These are phyloP conservation scores for Rhamnusium bicolor DNA, from an alignment of 2,888 invertebrate genomes.

Conservation along the genomic window DNA sequence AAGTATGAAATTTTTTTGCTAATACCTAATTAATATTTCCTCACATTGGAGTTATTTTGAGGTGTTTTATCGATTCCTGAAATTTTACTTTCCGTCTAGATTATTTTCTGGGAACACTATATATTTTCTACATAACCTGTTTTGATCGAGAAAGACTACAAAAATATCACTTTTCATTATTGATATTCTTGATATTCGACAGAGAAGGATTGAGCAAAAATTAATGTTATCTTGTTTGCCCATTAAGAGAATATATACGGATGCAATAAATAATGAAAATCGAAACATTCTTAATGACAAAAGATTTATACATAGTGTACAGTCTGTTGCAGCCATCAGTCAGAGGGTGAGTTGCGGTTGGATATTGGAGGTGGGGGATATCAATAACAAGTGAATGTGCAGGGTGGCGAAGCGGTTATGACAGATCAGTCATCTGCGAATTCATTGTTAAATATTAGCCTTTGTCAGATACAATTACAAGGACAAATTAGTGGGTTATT, in stretches of 20 bases:
- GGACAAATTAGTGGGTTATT: constrained; percentile 59
- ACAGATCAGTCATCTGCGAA: constrained; percentile 63
- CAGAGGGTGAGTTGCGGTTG: constrained; percentile 49
- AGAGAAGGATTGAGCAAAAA: background rate
- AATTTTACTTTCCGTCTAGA: too few species aligned
- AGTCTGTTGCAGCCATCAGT: constrained; percentile 45
- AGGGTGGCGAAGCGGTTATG: constrained; percentile 63
- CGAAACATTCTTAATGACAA: constrained; percentile 31
- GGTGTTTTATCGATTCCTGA: too few species aligned
- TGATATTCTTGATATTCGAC: too few species aligned
- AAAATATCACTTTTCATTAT: too few species aligned
- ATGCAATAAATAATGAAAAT: constrained; percentile 10
- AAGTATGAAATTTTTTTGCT: too few species aligned
- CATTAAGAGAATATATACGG: background rate
- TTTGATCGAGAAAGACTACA: too few species aligned
- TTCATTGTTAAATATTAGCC: constrained; percentile 60
- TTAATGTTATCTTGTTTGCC: background rate
- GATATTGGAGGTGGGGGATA: constrained; percentile 54
- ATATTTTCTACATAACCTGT: too few species aligned
- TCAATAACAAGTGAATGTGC: constrained; percentile 63
- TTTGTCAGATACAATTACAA: constrained; percentile 61
- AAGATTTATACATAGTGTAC: constrained; percentile 36
- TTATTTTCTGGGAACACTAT: too few species aligned
- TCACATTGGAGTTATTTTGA: too few species aligned
- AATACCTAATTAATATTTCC: too few species aligned